Evolutionary conservation across 2,888 invertebrate species (phyloP).

Genomic region (Aphrophora alni): DNA sequence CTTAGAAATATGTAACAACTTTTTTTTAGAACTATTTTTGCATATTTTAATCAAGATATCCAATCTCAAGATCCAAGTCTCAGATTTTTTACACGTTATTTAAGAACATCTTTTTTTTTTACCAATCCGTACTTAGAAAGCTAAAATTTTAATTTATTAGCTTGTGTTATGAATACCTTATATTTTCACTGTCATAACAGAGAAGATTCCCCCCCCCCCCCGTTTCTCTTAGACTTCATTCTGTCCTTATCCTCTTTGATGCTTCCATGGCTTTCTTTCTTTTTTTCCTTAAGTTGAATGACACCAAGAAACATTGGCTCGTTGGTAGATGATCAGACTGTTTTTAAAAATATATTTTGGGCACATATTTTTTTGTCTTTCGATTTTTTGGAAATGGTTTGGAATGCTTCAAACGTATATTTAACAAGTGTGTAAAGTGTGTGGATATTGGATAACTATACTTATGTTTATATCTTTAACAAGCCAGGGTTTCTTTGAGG

Average conservation of each 20-base stretch:
- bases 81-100: no score
- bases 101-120: no score
- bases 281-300: slow-evolving; percentile 38
- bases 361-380: slow-evolving; percentile 36
- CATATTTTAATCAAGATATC: no score
- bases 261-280: slow-evolving; percentile 34
- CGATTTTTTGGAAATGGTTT: slow-evolving; percentile 27
- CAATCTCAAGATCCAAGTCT: no score
- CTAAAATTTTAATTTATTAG: no score
- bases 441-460: background rate
- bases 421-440: slow-evolving; percentile 10
- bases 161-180: no score
- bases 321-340: slow-evolving; percentile 34
- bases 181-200: no score
- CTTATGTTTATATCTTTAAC: slow-evolving; percentile 10
- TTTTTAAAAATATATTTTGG: background rate
- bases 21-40: no score
- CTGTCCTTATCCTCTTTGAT: slow-evolving; percentile 15
- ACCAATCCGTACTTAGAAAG: no score
- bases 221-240: background rate
- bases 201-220: no score
- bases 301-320: slow-evolving; percentile 55
- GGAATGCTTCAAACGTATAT: slow-evolving; percentile 10
- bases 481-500: slow-evolving; percentile 18
- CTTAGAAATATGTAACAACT: no score